Evolutionary conservation across 2,888 invertebrate genomes (phyloP).

Genomic region (Drosophila meridiana): DNA sequence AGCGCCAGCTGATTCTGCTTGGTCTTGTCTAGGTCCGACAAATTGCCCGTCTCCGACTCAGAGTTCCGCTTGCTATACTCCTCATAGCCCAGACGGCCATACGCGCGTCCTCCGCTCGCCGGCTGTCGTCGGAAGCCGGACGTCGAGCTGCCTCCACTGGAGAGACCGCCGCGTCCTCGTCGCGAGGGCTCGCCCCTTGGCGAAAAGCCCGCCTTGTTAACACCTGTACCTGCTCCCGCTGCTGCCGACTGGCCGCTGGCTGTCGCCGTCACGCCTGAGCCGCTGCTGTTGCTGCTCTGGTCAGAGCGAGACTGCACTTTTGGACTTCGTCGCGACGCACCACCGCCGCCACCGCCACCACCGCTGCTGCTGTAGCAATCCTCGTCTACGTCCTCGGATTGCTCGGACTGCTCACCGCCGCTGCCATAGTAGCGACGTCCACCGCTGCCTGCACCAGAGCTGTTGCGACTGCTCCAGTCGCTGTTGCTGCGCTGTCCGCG

Average conservation of each 20-base stretch:
- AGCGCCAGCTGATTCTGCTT: conserved; percentile 89
- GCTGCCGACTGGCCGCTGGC: conserved; percentile 35
- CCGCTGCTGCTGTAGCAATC: conserved; percentile 86
- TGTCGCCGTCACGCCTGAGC: conserved; percentile 18
- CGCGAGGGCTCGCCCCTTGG: conserved; percentile 95
- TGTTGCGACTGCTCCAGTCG: conserved; percentile 84
- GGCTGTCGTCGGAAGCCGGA: conserved; percentile 82
- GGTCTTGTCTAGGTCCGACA: conserved; percentile 87
- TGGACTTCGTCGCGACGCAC: conserved; percentile 86
- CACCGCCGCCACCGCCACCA: conserved; percentile 86
- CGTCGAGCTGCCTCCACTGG: conserved; percentile 83
- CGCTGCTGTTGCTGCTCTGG: conserved; percentile 29
- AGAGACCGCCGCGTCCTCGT: conserved; percentile 89
- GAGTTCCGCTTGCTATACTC: conserved; percentile 79
- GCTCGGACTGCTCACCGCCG: conserved; percentile 87
- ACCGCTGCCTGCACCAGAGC: conserved; percentile 59
- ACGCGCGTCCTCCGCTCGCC: conserved; percentile 59
- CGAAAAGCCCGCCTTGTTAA: conserved; percentile 89
- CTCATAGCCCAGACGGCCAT: conserved; percentile 78
- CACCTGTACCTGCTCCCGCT: conserved; percentile 48
- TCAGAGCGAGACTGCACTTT: conserved; percentile 63
- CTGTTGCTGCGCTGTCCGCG: conserved; percentile 83
- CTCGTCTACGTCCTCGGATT: conserved; percentile 91
- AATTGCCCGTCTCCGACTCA: conserved; percentile 74
- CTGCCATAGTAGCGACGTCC: conserved; percentile 77